Evolutionary conservation across 2,113 vertebrate genomes (phyloP).

Genomic region (Sialia sialis): DNA sequence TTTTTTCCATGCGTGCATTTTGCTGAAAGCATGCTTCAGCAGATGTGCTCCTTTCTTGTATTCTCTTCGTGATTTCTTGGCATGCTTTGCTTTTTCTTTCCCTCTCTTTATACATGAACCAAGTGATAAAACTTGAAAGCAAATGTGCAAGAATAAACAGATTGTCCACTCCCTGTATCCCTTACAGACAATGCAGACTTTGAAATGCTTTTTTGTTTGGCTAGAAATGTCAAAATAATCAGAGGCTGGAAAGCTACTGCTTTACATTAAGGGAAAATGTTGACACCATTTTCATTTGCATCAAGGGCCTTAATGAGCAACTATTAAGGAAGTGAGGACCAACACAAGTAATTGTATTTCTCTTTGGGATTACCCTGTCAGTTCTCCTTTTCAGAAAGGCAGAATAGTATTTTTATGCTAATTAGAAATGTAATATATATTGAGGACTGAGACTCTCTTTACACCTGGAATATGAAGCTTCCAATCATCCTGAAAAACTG

Average conservation of each 20-base stretch:
- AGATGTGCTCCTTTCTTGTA: background rate
- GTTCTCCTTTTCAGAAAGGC: background rate
- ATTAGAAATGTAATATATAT: background rate
- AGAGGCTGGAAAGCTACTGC: background rate
- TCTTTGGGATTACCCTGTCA: background rate
- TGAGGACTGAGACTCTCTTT: background rate
- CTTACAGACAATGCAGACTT: background rate
- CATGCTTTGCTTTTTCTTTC: background rate
- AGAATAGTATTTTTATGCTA: background rate
- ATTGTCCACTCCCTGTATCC: background rate
- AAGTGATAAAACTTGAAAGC: background rate
- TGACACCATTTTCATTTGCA: background rate
- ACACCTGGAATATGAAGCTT: background rate
- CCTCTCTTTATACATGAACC: rapidly evolving
- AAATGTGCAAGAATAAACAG: background rate
- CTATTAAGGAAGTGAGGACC: background rate
- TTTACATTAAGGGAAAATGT: background rate
- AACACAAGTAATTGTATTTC: background rate
- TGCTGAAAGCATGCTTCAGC: rapidly evolving
- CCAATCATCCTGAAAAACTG: background rate
- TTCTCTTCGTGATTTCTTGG: background rate
- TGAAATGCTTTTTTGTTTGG: background rate
- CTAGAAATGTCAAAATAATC: conserved; percentile 3
- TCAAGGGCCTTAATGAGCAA: conserved; percentile 18
- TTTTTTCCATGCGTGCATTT: background rate